phyloP scores from a whole-genome alignment of 1,140 invertebrate genomes.

The Hirudo medicinalis region DNA sequence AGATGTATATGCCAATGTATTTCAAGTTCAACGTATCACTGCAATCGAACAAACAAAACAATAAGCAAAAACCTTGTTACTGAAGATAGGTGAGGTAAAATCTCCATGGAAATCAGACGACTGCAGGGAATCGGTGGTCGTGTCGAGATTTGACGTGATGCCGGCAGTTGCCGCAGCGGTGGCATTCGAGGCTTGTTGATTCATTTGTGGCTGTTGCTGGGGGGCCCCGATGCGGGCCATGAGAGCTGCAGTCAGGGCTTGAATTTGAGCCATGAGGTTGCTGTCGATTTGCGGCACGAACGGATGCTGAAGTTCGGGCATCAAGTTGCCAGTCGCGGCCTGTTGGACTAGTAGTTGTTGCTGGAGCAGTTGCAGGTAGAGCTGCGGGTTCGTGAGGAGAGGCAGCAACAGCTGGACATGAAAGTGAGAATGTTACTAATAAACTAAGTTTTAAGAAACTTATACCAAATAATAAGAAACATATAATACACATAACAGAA shows the following conservation, averaged over 20 bases:
- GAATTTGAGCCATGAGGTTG: conserved; percentile 39
- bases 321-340: too few species aligned
- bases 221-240: conserved; percentile 25
- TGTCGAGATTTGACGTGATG: neutral
- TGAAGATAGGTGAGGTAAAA: neutral
- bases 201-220: conserved; percentile 49
- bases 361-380: conserved; percentile 38
- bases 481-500: too few species aligned
- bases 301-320: conserved; percentile 24
- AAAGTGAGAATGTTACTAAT: neutral
- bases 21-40: too few species aligned
- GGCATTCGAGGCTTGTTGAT: conserved; percentile 44
- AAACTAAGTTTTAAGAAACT: too few species aligned
- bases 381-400: conserved; percentile 26
- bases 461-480: too few species aligned
- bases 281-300: conserved; percentile 31
- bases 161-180: neutral
- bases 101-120: conserved; percentile 5
- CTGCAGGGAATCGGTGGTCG: conserved; percentile 24
- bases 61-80: neutral
- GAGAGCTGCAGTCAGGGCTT: conserved; percentile 38
- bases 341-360: conserved; percentile 38
- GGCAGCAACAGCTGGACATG: neutral
- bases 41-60: neutral
- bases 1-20: neutral